A percentile compares a stretch with the other conserved stretches of the same genome.
These are phyloP conservation scores for Cataglyphis cursor DNA, from an alignment of 2,888 invertebrate genomes.

Conservation along the genomic window DNA sequence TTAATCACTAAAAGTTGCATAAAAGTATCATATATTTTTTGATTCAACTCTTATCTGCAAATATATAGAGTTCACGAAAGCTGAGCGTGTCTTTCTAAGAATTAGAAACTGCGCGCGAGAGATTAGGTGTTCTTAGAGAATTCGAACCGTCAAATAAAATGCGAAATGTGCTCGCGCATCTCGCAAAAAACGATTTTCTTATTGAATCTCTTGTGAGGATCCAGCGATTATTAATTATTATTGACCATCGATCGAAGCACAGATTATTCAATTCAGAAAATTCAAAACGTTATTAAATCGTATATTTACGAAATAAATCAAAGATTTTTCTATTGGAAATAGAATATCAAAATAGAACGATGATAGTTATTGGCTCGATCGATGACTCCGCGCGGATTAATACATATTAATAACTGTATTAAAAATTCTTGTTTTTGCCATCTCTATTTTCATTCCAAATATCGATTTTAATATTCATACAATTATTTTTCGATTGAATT, in stretches of 20 bases:
- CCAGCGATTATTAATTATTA: background rate
- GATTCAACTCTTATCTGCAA: background rate
- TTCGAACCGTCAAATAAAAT: background rate
- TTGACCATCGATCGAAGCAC: background rate
- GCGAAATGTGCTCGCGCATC: background rate
- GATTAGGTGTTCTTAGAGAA: background rate
- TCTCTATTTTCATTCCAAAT: background rate
- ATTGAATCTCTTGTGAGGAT: background rate
- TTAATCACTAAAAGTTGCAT: background rate
- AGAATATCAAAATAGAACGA: background rate
- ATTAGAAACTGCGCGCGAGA: background rate
- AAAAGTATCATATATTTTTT: background rate
- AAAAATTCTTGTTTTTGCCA: background rate
- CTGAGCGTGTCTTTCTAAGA: background rate
- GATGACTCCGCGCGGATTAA: background rate
- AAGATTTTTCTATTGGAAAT: background rate
- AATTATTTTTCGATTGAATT: conserved; percentile 7
- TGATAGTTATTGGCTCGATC: background rate
- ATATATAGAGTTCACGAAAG: background rate
- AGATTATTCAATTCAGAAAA: background rate
- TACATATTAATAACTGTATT: background rate
- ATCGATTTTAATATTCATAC: background rate
- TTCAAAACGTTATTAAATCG: background rate
- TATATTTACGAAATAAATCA: background rate
- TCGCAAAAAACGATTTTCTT: background rate